Evolutionary conservation across 1,140 invertebrate species (phyloP), one percentile per base, ranked within the genome.

Genomic region (Saxidomus purpurata): DNA sequence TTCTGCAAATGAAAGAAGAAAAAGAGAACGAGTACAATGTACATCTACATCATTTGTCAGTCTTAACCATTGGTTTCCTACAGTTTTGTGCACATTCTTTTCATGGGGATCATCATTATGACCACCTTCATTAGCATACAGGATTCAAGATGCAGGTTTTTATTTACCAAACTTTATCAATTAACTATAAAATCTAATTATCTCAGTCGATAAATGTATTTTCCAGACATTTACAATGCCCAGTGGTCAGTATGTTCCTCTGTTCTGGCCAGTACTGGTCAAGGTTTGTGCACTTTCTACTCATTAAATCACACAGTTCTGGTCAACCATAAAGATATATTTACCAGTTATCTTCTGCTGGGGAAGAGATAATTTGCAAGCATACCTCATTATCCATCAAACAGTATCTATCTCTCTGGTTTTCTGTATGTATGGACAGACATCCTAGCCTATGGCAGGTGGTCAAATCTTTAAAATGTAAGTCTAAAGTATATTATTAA

Each of bases 131-230:
- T 63, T 63, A 63, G 19, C 28, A 8, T 63, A 63, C 25, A 63
- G 4, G 36, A 71, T 71, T 38, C 67, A 36, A 71, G 67, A 71
- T 38, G 34, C 67, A 71, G 34, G 17, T 40, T 71, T 71, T 34
- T 82, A 22, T 19, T 76, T 76, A 43, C 19, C 19, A 74, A 85
- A 55, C 69, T 71, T 74, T 71, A 85, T 74, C 63, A 85, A 85
- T 85, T 85, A 85, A 49, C 83, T 69, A 85, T 47, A 69, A 85
- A 55, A 43, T 85, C 25, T 38, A 85, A 85, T 85, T 69, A 85
- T 69, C 63, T 8, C 28, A 6, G 69, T 1, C 0, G 28, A 36
- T n/a, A 17, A 55, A 85, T 85, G 83, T n/a, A 40, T 71, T 74
- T n/a, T 49, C 69, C 83, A 85, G 83, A 49, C 43, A 47, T 36